Conservation (phyloP, 2,113 vertebrate species). For the Phoenicopterus ruber region DNA sequence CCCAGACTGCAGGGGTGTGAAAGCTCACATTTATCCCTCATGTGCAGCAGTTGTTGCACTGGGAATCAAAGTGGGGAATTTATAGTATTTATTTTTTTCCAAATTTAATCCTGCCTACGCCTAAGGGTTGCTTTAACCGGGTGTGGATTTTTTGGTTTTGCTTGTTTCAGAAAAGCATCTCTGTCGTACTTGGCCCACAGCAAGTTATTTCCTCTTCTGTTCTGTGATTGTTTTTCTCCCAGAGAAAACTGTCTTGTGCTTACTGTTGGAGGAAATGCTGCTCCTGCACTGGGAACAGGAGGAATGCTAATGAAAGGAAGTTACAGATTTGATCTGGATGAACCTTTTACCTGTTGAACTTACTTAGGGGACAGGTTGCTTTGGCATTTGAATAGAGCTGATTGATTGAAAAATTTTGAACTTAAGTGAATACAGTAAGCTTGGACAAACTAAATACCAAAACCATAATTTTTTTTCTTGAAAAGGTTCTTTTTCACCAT, state of each 20-base stretch:
- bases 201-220: background rate
- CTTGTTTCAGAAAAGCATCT: background rate
- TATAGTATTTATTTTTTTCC: background rate
- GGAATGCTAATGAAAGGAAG: background rate
- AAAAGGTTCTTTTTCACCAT: background rate
- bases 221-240: background rate
- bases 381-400: background rate
- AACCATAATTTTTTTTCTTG: background rate
- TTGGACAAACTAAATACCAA: background rate
- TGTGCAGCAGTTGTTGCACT: background rate
- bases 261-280: background rate
- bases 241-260: background rate
- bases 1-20: background rate
- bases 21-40: fast-evolving
- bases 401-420: background rate
- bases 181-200: background rate
- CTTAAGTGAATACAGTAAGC: background rate
- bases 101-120: background rate
- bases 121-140: background rate
- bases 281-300: background rate
- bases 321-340: background rate
- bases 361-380: background rate
- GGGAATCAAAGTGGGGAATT: background rate
- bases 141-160: background rate
- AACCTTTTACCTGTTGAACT: background rate